Conservation (phyloP, 2,797 vertebrate species). For the Gallinago stenura region DNA sequence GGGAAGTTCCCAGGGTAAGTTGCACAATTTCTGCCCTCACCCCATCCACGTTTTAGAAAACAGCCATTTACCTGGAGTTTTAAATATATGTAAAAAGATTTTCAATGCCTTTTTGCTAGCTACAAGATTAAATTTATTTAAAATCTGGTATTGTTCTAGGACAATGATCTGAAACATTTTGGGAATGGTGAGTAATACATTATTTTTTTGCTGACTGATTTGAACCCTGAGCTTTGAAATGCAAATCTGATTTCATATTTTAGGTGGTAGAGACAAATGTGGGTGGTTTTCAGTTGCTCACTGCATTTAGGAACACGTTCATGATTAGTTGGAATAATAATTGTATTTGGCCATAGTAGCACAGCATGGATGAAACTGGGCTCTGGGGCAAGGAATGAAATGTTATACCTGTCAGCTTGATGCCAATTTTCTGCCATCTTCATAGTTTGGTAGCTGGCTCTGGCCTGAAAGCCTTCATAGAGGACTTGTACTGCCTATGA, state of each 20-base stretch:
- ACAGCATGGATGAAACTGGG: not conserved
- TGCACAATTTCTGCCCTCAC: not conserved
- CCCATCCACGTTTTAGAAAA: not conserved
- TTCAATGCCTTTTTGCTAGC: not conserved
- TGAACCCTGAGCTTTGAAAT: not conserved
- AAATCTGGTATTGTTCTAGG: not conserved
- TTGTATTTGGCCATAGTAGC: not conserved
- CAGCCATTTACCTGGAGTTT: not conserved
- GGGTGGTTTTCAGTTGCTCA: not conserved
- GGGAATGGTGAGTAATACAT: not conserved
- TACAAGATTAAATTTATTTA: not conserved
- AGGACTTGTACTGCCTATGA: rapidly evolving
- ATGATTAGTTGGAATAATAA: not conserved
- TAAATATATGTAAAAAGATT: not conserved
- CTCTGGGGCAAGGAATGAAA: not conserved
- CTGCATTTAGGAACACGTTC: not conserved
- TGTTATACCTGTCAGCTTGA: not conserved
- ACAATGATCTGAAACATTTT: not conserved
- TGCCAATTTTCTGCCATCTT: not conserved
- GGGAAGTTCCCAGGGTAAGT: not conserved
- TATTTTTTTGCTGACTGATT: not conserved
- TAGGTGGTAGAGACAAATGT: not conserved
- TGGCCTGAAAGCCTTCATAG: not conserved
- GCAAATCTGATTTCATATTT: not conserved
- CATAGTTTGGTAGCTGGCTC: not conserved